phyloP scores from a whole-genome alignment of 2,113 vertebrate species.

The Boulengeromyrus knoepffleri region DNA sequence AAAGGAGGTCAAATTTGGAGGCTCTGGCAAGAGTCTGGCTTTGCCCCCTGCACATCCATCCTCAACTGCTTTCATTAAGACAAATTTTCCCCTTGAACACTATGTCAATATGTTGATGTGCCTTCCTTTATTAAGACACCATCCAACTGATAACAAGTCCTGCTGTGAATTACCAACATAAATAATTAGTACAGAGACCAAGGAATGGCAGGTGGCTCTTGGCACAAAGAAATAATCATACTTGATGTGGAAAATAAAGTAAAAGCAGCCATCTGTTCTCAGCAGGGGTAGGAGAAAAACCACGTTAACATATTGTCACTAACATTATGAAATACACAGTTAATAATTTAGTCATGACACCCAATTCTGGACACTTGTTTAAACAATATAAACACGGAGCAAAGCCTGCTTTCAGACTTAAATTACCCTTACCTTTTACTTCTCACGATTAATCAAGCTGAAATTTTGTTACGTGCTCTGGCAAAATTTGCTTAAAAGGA shows the following conservation, averaged over 20 bases:
- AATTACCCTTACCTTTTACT: constrained; percentile 42
- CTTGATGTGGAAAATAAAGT: constrained; percentile 99
- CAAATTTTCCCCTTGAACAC: constrained; percentile 92
- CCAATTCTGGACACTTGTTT: constrained; percentile 71
- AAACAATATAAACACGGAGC: constrained; percentile 57
- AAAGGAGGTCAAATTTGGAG: constrained; percentile 72
- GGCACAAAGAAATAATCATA: constrained; percentile 98
- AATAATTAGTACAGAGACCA: constrained; percentile 98
- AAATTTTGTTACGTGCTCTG: constrained; percentile 40
- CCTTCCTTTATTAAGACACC: constrained; percentile 98
- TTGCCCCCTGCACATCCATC: constrained; percentile 57
- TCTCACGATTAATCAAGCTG: constrained; percentile 33
- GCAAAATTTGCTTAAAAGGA: constrained; percentile 39
- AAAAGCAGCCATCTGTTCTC: constrained; percentile 99
- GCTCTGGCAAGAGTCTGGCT: constrained; percentile 72
- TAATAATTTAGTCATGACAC: constrained; percentile 95
- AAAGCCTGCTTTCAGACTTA: constrained; percentile 37
- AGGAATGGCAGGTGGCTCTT: constrained; percentile 98
- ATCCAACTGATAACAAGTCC: constrained; percentile 98
- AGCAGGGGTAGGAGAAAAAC: constrained; percentile 88
- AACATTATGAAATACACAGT: constrained; percentile 98
- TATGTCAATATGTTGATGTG: constrained; percentile 99
- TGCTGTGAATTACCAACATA: constrained; percentile 99
- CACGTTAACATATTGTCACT: constrained; percentile 99
- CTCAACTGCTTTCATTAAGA: constrained; percentile 55